A percentile compares a stretch with the other conserved stretches of the same genome.
phyloP scores from a whole-genome alignment of 1,140 invertebrate species.

The Eulimnadia texana region DNA sequence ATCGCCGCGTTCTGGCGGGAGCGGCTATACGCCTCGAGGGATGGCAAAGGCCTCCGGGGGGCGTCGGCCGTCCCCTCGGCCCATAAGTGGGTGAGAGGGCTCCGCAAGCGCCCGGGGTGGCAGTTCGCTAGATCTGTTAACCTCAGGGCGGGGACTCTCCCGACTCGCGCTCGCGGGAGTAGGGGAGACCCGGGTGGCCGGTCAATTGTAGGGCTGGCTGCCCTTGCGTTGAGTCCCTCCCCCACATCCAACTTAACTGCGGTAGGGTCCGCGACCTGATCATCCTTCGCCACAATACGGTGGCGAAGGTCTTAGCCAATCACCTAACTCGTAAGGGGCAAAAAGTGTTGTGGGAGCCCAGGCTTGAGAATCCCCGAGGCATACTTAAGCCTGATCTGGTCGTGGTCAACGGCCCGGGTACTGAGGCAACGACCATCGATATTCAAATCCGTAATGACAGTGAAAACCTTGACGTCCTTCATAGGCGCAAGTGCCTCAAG shows the following conservation, averaged over 20 bases:
- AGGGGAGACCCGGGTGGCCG: neutral
- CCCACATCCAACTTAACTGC: constrained; percentile 28
- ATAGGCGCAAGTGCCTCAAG: neutral
- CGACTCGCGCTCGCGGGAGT: constrained; percentile 16
- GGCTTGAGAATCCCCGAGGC: neutral
- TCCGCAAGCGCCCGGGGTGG: neutral
- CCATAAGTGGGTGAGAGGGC: neutral
- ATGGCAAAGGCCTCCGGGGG: neutral
- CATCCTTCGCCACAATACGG: constrained; percentile 26
- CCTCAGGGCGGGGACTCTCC: constrained; percentile 19
- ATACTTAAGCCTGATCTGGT: neutral
- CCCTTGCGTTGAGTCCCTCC: constrained; percentile 24
- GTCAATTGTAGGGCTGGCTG: constrained; percentile 23
- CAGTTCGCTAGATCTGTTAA: constrained; percentile 20
- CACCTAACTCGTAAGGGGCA: neutral
- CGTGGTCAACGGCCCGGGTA: neutral
- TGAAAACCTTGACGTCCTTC: neutral
- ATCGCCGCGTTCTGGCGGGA: neutral
- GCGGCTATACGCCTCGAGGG: neutral
- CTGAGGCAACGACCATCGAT: neutral
- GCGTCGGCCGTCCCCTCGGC: neutral
- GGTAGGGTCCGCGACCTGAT: constrained; percentile 26
- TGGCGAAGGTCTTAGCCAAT: constrained; percentile 12
- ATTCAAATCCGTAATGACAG: neutral
- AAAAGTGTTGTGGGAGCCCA: no score